Base-by-base conservation (phyloP, 2,888 invertebrate species). In the Phragmatobia fuliginosa region DNA sequence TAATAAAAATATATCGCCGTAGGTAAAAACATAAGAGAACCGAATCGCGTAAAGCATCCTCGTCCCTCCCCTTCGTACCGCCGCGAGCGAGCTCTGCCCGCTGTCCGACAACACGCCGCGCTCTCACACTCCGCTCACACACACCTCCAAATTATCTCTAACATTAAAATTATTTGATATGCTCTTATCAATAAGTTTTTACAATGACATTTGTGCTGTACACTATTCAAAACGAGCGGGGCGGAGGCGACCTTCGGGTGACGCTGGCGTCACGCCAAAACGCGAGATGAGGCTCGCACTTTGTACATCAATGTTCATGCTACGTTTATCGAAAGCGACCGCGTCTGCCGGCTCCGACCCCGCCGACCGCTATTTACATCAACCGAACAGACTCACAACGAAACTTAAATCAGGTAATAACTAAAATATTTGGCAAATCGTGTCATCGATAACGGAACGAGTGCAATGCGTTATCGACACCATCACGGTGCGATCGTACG, bases 171-270 rank as follows among this genome's bases (percentile, higher is more conserved):
- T 94, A 93, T 87, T 90, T 94, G 94, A 94, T 94, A 94, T 94
- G 94, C 94, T 91, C 94, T 94, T 94, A 94, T 88, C 85, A 90
- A 90, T 92, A 92, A 85, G 85, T 89, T 92, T 90, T 91, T 94
- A 94, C 94, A 94, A 89, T 91, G 90, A 92, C 87, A 86, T 92
- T 94, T 94, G 94, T 94, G 94, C 94, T 94, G 92, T 94, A 94
- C 94, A 94, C 85, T 91, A 91, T 85, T 83, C 79, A 84, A 84
- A 80, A 83, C 78, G 74, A 81, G 79, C 79, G 76, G 84, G 80
- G 77, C 84, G 84, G 85, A 79, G 77, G 76, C 78, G 82, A 68
- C 82, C 83, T 79, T 73, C 73, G 75, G 77, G 81, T 85, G 84
- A 83, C 82, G 83, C 85, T 84, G 78, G 83, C 84, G 80, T 79